A percentile compares a stretch with the other conserved stretches of the same genome.
Evolutionary conservation across 2,888 invertebrate genomes (phyloP).

Genomic region (Thecophora atra): DNA sequence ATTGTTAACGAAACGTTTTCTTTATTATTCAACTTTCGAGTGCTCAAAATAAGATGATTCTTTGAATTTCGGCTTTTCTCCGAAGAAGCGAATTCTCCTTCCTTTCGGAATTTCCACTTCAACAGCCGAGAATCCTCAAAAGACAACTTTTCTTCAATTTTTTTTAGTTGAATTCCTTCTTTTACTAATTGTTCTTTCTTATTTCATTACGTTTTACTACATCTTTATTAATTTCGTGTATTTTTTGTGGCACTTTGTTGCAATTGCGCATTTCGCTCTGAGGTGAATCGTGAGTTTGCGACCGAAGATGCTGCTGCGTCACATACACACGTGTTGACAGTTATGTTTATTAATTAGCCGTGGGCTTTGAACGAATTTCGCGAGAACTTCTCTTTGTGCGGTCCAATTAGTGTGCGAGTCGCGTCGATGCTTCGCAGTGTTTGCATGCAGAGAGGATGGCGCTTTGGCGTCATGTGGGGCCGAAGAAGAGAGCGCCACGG

Average conservation of each 20-base stretch:
- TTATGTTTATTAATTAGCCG: constrained; percentile 56
- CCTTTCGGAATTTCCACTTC: too few relatives aligned
- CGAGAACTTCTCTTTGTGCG: constrained; percentile 51
- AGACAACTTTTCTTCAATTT: too few relatives aligned
- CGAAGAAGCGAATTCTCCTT: too few relatives aligned
- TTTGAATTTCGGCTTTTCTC: background rate
- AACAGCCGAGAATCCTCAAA: too few relatives aligned
- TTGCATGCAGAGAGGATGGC: background rate
- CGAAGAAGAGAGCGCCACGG: background rate
- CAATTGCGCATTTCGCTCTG: background rate
- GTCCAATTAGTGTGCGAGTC: constrained; percentile 41
- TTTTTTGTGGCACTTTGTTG: background rate
- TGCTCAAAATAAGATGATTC: too few relatives aligned
- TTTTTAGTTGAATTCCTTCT: too few relatives aligned
- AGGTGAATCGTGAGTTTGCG: background rate
- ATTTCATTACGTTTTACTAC: too few relatives aligned
- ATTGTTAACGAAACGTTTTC: too few relatives aligned
- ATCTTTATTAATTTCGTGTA: background rate
- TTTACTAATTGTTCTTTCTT: too few relatives aligned
- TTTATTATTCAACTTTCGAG: too few relatives aligned
- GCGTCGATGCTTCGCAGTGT: background rate
- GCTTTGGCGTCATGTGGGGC: background rate
- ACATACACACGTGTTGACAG: constrained; percentile 36
- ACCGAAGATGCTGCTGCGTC: background rate
- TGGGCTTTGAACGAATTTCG: constrained; percentile 52